Base-by-base conservation (phyloP, 2,888 invertebrate genomes). In the Tryphoninae sp. region DNA sequence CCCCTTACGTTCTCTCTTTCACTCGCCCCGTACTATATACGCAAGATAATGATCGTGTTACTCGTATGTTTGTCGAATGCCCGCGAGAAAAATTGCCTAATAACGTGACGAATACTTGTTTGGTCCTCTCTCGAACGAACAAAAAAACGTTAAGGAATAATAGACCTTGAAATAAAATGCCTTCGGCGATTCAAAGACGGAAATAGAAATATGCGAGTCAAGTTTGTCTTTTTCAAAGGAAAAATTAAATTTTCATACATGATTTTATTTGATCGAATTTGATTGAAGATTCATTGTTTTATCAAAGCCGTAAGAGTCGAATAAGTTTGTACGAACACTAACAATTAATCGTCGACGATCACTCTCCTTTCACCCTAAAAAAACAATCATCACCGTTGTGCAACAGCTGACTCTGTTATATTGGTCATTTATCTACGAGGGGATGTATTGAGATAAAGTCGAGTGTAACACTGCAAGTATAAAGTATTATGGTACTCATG, bases 21-120 rank as follows among this genome's bases (percentile, higher is more conserved):
- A 13, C 19, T 58, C 55, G 42, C 69, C 55, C 49, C 83, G 84
- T 86, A 84, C 79, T 84, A 82, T 78, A 82, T 83, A 83, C 82
- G 83, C 85, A 33, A 84, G 88, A 86, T 86, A 88, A 86, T 86
- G 90, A 89, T 90, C 90, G 86, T 89, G 84, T 90, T 90, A 89
- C 90, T 80, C 64, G 82, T 82, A 85, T 82, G 86, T 87, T 86
- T 86, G 80, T 84, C 81, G 82, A 82, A 85, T 81, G 80, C 80
- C 79, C 68, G 81, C 69, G 84, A 84, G 80, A 83, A 83, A 84
- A 82, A 85, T 83, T 72, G 83, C 82, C 82, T 80, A 79, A 85
- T 84, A 85, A 84, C 85, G 78, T 83, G 81, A 83, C 83, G 75
- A 78, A 72, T 80, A 77, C 75, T 78, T 65, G 65, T 81, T 83